Base-by-base conservation (phyloP, 2,888 invertebrate genomes). In the Orthonychiurus folsomi region DNA sequence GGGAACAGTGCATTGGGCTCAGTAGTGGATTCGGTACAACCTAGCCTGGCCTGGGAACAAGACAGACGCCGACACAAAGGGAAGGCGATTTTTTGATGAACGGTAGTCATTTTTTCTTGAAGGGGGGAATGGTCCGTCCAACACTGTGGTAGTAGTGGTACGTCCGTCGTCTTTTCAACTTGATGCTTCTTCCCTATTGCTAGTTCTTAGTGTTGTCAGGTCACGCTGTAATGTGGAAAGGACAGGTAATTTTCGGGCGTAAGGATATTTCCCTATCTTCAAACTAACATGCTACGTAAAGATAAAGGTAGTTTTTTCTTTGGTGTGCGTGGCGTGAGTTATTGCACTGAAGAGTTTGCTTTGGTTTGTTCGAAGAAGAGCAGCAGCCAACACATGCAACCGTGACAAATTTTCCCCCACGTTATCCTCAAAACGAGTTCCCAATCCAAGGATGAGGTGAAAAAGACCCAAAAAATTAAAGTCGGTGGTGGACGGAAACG, bases 161-260 rank as follows among this genome's bases (percentile, higher is more conserved):
- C 52, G 20, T 52, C 20, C 24, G 9, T 23, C 52, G 52, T 52
- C 21, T 20, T 52, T 52, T n/a, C 52, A 12, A 5, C n/a, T n/a
- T n/a, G n/a, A n/a, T 37, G 5, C 37, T 37, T 15, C 37, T 37
- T 37, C 37, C 37, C 37, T 9, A 37, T 37, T 5, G 5, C 20
- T 23, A 20, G 24, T 20, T 3, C 9, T 5, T 12, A 20, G 52
- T 52, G 21, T 52, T 23, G 52, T 52, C 52, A 52, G 52, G 52
- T 52, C 52, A 52, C 52, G 52, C 52, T 52, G 52, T 52, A 52
- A 52, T 52, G 52, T 52, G 52, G 52, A 52, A 52, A 52, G 52
- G 52, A 52, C 52, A 52, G 52, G 21, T 52, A 52, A 52, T 52
- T 52, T n/a, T 52, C 52, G 52, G 52, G 37, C 37, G 37, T 37